phyloP scores from a whole-genome alignment of 2,797 vertebrate genomes.

The Sphenodon punctatus region DNA sequence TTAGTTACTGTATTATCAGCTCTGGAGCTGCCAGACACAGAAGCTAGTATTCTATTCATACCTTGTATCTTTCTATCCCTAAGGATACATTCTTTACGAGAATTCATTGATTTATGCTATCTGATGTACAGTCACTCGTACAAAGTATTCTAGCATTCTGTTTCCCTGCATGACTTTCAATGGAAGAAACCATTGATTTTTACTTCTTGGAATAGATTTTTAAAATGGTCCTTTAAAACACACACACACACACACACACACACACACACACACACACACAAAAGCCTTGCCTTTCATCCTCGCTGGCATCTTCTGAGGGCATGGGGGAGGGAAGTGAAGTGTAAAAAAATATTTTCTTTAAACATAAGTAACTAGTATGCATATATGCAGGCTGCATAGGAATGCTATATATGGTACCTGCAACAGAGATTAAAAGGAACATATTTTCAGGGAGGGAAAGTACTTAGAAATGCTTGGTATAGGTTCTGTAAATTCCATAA shows the following conservation, averaged over 20 bases:
- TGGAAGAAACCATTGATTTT: conserved; percentile 52
- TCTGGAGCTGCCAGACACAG: conserved; percentile 9
- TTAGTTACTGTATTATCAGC: conserved; percentile 53
- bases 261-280: too few species aligned
- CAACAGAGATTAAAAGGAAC: background rate
- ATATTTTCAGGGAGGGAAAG: background rate
- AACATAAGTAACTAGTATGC: background rate
- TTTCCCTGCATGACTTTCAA: conserved; percentile 43
- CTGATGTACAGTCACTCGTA: conserved; percentile 39
- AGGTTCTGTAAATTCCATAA: background rate
- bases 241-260: too few species aligned
- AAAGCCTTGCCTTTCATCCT: conserved; percentile 24
- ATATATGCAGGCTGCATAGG: background rate
- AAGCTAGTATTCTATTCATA: conserved; percentile 37
- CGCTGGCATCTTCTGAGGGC: background rate
- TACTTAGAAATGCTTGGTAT: background rate
- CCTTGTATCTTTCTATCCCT: conserved; percentile 42
- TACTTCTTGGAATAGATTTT: conserved; percentile 10
- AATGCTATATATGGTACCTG: background rate
- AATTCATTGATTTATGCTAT: conserved; percentile 61
- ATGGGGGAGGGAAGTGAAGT: background rate
- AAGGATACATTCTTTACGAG: conserved; percentile 37
- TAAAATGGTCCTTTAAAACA: conserved; percentile 37
- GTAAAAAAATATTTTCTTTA: background rate
- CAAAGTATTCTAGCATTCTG: conserved; percentile 43